Evolutionary conservation across 1,140 invertebrate species (phyloP), one percentile per base, ranked within the genome.

Genomic region (Carposina sasakii): DNA sequence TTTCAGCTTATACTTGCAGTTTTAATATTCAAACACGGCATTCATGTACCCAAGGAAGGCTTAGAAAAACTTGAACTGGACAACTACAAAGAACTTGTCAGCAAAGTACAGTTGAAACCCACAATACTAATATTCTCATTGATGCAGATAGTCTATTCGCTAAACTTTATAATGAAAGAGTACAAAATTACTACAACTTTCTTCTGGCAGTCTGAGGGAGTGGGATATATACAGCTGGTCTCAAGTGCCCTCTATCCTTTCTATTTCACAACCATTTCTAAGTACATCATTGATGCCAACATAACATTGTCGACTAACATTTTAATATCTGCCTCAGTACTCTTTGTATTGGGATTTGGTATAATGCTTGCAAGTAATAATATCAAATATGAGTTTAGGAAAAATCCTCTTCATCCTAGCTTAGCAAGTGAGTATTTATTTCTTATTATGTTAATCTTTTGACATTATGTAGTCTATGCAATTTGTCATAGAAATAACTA

Each of bases 311-410:
- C 71, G 39, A 71, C 54, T 59, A 75, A 76, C 50, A 56, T 46
- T 30, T 60, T 81, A 53, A 63, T 76, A 20, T 43, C 48, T 36
- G 68, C 76, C 67, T 67, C 54, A 49, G 34, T 63, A 37, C 40
- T 79, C 34, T 83, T 59, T 60, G 30, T 60, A 28, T 39, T 76
- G 63, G 79, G 79, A 54, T 74, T 81, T 30, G 39, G 67, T n/a
- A 55, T 81, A 62, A 76, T 81, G 76, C 57, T 69, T 63, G 33
- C 63, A 42, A 84, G 79, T 70, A 84, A 84, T 46, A 75, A 71
- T 52, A 76, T 81, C 53, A 84, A 84, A 60, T 62, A 84, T 65
- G 63, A 78, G 49, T 81, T 84, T 70, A 75, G 79, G 55, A 76
- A 63, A 60, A 75, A 78, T 56, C 77, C 79, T 20, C 52, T 76